Base-by-base conservation (phyloP, 2,888 invertebrate genomes). In the Seira sanloemensis region DNA sequence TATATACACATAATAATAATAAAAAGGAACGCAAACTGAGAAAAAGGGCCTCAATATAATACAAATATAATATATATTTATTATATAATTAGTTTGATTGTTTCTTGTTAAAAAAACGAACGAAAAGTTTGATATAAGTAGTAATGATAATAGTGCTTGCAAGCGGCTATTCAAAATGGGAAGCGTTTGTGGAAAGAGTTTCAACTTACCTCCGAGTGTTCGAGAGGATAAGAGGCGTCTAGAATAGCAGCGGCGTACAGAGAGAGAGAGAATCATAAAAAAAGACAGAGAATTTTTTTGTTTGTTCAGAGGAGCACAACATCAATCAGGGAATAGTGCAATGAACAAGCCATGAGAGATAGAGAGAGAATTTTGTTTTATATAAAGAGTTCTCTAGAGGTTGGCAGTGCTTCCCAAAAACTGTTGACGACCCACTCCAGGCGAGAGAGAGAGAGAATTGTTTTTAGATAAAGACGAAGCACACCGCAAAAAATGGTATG, bases 171-270 rank as follows among this genome's bases (percentile, higher is more conserved):
- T 87, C 87, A 88, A 88, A 87, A 86, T 86, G 88, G 87, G 88
- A 88, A 88, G 88, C 87, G 87, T 85, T 88, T 88, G 88, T 88
- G 88, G 88, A 88, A 89, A 87, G 88, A 88, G 87, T 86, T 85
- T 82, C 84, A 86, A 88, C 89, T 89, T 89, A 89, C 89, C 89
- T 89, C 89, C 86, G 88, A 86, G 87, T 88, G 88, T 87, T 89
- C 88, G 86, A 88, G 88, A 88, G 89, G 89, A 88, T 89, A 89
- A 88, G 88, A 88, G 87, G 89, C 88, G 87, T 88, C 89, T 88
- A 88, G 87, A 88, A 86, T 87, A 88, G 88, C 88, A 88, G 88
- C 89, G 88, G 88, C 89, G 89, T 88, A 89, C 88, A 89, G 88
- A 89, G 88, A 88, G 88, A 89, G 88, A 88, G 58, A 89, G 87